A percentile compares a stretch with the other conserved stretches of the same genome.
Conservation (phyloP, 2,888 invertebrate species). For the Piscicola geometra region DNA sequence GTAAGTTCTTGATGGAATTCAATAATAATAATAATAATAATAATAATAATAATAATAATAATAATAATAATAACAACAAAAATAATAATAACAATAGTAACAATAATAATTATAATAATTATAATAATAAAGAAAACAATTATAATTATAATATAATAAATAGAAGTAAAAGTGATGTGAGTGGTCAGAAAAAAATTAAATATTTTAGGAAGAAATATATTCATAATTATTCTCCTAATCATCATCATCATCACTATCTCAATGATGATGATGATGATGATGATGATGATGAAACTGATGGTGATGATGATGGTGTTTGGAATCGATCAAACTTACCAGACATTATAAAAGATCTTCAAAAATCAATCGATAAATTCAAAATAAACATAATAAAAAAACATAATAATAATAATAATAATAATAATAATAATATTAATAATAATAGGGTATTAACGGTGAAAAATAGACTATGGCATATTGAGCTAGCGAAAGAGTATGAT, state of each 20-base stretch:
- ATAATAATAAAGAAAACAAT: background rate
- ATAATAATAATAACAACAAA: background rate
- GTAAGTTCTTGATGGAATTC: background rate
- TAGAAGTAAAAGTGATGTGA: conserved; percentile 24
- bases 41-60: background rate
- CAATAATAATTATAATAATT: background rate
- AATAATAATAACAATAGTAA: background rate
- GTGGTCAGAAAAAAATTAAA: background rate
- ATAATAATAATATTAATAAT: background rate
- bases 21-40: background rate
- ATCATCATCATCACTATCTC: too few relatives aligned
- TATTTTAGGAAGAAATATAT: background rate
- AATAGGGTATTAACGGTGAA: background rate
- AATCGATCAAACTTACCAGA: background rate
- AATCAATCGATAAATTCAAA: background rate
- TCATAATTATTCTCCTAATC: background rate
- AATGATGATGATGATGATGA: background rate
- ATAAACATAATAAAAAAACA: conserved; percentile 3
- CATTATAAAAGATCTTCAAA: background rate
- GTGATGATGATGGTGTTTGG: background rate
- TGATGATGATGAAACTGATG: background rate
- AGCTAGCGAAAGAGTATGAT: conserved; percentile 5
- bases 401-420: conserved; percentile 18
- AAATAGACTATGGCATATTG: conserved; percentile 11
- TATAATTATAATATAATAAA: background rate